Evolutionary conservation across 2,113 vertebrate species (phyloP), one percentile per base, ranked within the genome.

Genomic region (Ancistrus triradiatus): DNA sequence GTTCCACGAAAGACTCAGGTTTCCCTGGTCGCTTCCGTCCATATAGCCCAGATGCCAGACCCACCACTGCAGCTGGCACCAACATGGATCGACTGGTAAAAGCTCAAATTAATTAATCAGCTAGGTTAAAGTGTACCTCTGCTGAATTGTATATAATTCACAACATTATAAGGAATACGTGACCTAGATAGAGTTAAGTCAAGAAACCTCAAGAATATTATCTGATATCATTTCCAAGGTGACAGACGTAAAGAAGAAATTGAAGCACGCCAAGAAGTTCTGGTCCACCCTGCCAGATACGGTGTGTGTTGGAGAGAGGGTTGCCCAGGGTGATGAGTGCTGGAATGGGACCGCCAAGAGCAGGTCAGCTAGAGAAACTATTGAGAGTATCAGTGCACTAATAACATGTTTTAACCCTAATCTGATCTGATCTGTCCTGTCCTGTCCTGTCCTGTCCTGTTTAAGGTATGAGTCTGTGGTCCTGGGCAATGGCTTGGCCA

Each of bases 261-360:
- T 98, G 74, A 97, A 94, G 71, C 87, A 91, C 18, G 91, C 91
- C 42, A 99, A 95, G 78, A 98, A 96, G 80, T 98, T 99, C 84
- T 99, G 96, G 96, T 98, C 96, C 6, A 94, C 91, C 3, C 88
- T 99, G 52, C 95, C 95, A 24, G 90, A 90, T 73, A 94, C 81
- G 0, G 88, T 98, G 46, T 98, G 96, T 73, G 88, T 81, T 0
- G 92, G 89, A 7, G 93, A 94, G 74, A 87, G 88, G 77, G 91
- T 91, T 66, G 88, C 89, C 3, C 84, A 90, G 0, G 88, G 89
- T 0, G 90, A 86, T 0, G 85, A 89, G 43, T 89, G 88, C 74
- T 89, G 88, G 96, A 98, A 98, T 0, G 96, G 96, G 18, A 95
- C 89, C 0, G 91, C 90, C 46, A 95, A 92, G 75, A 97, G 94